These are phyloP conservation scores for Pachycephala philippinensis DNA, from an alignment of 2,113 vertebrate genomes.

Conservation along the genomic window DNA sequence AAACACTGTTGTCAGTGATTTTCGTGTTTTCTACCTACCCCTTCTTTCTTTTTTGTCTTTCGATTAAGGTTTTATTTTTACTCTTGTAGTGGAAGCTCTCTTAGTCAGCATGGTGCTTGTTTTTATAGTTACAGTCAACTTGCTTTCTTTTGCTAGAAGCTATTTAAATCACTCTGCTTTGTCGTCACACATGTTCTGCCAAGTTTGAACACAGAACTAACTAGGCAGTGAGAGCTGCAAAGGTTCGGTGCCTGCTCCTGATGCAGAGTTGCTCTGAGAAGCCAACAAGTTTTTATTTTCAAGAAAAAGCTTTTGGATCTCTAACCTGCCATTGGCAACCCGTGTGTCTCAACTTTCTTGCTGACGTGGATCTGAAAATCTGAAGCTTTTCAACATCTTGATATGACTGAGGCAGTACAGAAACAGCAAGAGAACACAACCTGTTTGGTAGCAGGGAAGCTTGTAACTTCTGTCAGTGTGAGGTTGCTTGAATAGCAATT, in stretches of 20 bases:
- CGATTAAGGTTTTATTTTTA: not conserved
- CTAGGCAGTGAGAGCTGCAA: not conserved
- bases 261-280: not conserved
- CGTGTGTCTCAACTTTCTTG: not conserved
- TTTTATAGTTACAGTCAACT: not conserved
- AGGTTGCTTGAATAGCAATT: not conserved
- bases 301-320: not conserved
- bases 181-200: not conserved
- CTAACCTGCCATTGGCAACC: not conserved
- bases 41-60: not conserved
- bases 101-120: not conserved
- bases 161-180: not conserved
- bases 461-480: not conserved
- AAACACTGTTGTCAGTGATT: not conserved
- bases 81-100: not conserved
- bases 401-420: not conserved
- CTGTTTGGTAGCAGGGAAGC: not conserved
- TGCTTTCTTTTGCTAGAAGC: not conserved
- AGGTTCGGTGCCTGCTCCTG: not conserved
- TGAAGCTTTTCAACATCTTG: not conserved
- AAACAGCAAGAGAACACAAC: not conserved
- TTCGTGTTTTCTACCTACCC: not conserved
- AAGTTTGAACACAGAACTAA: not conserved
- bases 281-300: not conserved
- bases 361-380: not conserved